Evolutionary conservation across 2,797 vertebrate species (phyloP).

Genomic region (Brachyalestes nurse): DNA sequence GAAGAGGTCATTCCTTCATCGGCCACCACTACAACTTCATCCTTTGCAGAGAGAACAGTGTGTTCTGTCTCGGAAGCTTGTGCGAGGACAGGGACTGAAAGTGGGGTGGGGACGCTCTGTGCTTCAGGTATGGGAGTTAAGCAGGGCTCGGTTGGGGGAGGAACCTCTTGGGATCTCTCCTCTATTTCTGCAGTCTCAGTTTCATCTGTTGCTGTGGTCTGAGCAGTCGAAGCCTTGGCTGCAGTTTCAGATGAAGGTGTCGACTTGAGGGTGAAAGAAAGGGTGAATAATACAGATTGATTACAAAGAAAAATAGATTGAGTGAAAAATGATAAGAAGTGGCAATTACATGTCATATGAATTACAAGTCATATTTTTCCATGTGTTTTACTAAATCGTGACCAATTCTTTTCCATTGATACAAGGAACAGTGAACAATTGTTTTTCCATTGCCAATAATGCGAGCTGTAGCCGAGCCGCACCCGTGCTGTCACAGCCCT

Average conservation of each 20-base stretch:
- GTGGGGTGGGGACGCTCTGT: neutral
- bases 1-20: neutral
- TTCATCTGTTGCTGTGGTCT: neutral
- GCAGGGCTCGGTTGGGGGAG: neutral
- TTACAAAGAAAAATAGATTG: neutral
- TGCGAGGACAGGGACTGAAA: neutral
- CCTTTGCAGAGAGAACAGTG: neutral
- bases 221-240: neutral
- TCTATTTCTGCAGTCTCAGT: neutral
- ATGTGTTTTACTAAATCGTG: no score
- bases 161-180: slow-evolving; percentile 7
- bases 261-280: neutral
- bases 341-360: no score
- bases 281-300: neutral
- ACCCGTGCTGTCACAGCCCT: no score
- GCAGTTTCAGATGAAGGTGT: neutral
- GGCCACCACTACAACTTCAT: neutral
- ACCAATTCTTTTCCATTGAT: no score
- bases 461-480: no score
- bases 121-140: neutral
- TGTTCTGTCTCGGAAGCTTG: slow-evolving; percentile 17
- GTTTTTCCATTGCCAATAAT: no score
- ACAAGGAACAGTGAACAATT: no score
- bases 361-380: no score
- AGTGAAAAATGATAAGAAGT: no score